Evolutionary conservation across 2,113 vertebrate species (phyloP), one percentile per base, ranked within the genome.

Genomic region (Corythoichthys intestinalis): DNA sequence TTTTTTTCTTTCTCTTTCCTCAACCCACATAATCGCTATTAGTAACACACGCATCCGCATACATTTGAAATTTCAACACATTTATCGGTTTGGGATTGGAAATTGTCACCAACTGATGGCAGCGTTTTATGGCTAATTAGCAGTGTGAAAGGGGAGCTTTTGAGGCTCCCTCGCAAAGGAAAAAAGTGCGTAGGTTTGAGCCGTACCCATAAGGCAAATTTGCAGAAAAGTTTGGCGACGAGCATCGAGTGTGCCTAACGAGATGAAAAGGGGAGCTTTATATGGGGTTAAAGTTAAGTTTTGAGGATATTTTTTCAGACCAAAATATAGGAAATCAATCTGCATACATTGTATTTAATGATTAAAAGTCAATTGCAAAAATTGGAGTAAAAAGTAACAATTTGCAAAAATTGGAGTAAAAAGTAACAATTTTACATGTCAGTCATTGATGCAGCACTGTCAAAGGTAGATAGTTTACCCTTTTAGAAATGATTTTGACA

Each of bases 11-110:
- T 61, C 41, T 44, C n/a, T 63, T 62, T 47, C 49, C 65, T 4
- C 86, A 83, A 85, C 86, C 86, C 89, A 91, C 88, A 87, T 88
- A 89, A 89, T 90, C 87, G 84, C 86, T 89, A 86, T 89, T 90
- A 90, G 87, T 89, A 89, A 91, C 88, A 90, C 88, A 86, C 56
- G 28, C 85, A 83, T 85, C 81, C 80, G 82, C 83, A 86, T 89
- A 85, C 88, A 89, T 87, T 86, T 88, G 87, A 87, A 86, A 74
- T 88, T 88, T 87, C 82, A 87, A 90, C 84, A 88, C 83, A 72
- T 88, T 90, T 86, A 88, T 86, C 82, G 85, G 86, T 83, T 83
- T 85, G 72, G 80, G 83, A 88, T 87, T 84, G 88, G 85, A 86
- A 88, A 87, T 87, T 81, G 77, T 84, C 84, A 80, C 71, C 80